phyloP scores from a whole-genome alignment of 2,797 vertebrate genomes.

The Sebastes itinus region DNA sequence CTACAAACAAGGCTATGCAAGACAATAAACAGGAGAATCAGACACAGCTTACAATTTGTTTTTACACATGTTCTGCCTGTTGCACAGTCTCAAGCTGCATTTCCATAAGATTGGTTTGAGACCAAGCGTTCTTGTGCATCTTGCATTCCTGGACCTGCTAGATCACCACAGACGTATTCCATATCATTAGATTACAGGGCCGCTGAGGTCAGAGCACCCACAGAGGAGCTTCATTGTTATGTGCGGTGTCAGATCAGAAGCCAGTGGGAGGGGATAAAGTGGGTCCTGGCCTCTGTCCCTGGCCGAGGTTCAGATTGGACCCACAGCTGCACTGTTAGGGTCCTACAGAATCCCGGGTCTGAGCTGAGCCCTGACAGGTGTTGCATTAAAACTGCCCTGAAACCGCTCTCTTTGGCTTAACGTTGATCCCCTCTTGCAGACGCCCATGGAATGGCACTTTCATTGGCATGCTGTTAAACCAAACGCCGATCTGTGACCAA shows the following conservation, averaged over 20 bases:
- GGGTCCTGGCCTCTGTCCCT: conserved; percentile 43
- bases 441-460: conserved; percentile 57
- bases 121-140: conserved; percentile 55
- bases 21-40: background rate
- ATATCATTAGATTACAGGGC: conserved; percentile 75
- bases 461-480: conserved; percentile 64
- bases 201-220: conserved; percentile 62
- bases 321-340: conserved; percentile 73
- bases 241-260: conserved; percentile 64
- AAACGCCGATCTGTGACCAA: conserved; percentile 59
- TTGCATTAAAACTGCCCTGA: conserved; percentile 66
- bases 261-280: conserved; percentile 44
- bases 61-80: conserved; percentile 15
- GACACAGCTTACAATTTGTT: conserved; percentile 1
- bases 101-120: conserved; percentile 31
- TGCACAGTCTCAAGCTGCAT: conserved; percentile 10
- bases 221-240: conserved; percentile 69
- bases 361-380: conserved; percentile 80
- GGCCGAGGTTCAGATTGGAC: conserved; percentile 60
- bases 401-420: conserved; percentile 71
- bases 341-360: conserved; percentile 59
- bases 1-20: background rate
- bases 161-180: conserved; percentile 69
- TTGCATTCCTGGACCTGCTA: conserved; percentile 64
- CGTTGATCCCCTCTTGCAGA: conserved; percentile 71